Base-by-base conservation (phyloP, 2,888 invertebrate genomes). In the Abrostola triplasia region DNA sequence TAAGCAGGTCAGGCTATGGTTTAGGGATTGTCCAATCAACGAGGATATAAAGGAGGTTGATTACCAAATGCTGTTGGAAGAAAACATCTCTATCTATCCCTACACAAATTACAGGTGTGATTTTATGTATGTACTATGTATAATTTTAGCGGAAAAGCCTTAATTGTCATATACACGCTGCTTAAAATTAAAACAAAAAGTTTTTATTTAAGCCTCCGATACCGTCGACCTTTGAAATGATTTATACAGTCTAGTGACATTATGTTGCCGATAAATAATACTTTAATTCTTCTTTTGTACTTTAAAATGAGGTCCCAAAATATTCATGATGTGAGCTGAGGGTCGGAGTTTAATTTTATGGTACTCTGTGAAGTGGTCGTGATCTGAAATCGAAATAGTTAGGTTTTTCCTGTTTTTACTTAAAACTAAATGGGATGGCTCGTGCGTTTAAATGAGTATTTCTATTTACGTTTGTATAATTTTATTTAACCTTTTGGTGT, bases 201-300 rank as follows among this genome's bases (percentile, higher is more conserved):
- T 52, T 59, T 74, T 78, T 74, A 64, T 81, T 73, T 71, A 79
- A 77, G 65, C 76, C 63, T 66, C 69, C 74, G 77, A 73, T 74
- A 65, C 73, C 48, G 49, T n/a, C 77, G 83, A 85, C 87, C 87
- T 87, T 88, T 84, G 37, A 60, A 72, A 74, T 86, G 85, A 86
- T 84, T 83, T 87, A 87, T 84, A 63, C 64, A 72, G 67, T 77
- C 83, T 62, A 69, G 74, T 78, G 81, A 70, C 77, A 82, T 86
- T 84, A 84, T 79, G 75, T 67, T 62, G 49, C 48, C 70, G 67
- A 78, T 81, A 79, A 81, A 81, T 81, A 71, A 79, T 72, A 70
- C 63, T 73, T 79, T 73, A 72, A 75, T 76, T 76, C 61, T 73
- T 74, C 62, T 77, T 75, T 77, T 77, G 72, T 77, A 56, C 56